A percentile compares a stretch with the other conserved stretches of the same genome.
Conservation (phyloP, 2,113 vertebrate species). For the Cochlearius cochlearius region DNA sequence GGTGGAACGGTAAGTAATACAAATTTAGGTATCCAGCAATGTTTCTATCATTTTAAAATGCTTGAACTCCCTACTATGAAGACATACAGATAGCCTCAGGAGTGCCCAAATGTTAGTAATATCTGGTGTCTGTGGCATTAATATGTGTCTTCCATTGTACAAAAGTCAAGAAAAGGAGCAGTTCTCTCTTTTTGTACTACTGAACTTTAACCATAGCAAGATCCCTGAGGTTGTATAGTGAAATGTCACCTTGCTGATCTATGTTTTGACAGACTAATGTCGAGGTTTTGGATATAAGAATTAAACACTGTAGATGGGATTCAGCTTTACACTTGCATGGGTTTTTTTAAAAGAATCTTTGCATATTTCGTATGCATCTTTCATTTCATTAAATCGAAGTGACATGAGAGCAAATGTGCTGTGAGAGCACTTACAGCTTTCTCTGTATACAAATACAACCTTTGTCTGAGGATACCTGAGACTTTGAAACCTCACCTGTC, state of each 20-base stretch:
- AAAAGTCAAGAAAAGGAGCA: not conserved
- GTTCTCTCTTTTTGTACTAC: not conserved
- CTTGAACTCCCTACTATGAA: not conserved
- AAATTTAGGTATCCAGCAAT: not conserved
- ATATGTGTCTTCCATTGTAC: not conserved
- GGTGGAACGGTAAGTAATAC: not conserved
- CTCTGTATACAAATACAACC: not conserved
- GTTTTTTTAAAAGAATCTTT: not conserved
- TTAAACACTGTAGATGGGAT: not conserved
- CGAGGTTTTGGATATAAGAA: not conserved
- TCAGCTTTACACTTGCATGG: not conserved
- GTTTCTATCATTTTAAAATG: not conserved
- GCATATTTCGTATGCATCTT: accelerated
- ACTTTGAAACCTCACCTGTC: not conserved
- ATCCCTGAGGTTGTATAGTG: not conserved
- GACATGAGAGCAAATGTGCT: not conserved
- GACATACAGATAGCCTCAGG: not conserved
- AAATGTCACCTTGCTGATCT: not conserved
- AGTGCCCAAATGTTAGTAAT: not conserved
- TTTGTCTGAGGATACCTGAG: not conserved
- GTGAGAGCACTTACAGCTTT: not conserved
- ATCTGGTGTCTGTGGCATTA: not conserved
- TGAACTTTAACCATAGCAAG: not conserved
- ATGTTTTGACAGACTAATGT: not conserved
- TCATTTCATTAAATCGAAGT: not conserved